Evolutionary conservation across 2,113 vertebrate genomes (phyloP).

Genomic region (Microtus richardsoni): DNA sequence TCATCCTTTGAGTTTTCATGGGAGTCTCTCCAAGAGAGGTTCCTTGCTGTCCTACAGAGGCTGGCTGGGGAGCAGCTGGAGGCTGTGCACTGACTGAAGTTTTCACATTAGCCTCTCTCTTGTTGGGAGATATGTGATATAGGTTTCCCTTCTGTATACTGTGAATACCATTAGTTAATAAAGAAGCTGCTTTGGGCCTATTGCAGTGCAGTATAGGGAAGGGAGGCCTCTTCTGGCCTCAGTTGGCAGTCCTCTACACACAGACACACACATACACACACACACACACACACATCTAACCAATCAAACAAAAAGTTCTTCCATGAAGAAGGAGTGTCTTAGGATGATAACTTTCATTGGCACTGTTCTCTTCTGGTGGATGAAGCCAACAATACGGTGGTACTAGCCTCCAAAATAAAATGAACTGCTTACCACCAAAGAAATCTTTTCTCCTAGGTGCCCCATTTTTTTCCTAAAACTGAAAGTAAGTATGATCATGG

Average conservation of each 20-base stretch:
- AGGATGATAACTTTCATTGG: neutral
- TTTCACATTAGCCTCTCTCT: neutral
- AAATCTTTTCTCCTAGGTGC: neutral
- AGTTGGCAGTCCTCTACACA: neutral
- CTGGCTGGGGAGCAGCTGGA: neutral
- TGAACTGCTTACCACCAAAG: too few species aligned
- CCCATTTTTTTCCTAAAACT: neutral
- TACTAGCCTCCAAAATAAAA: neutral
- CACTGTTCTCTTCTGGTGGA: conserved; percentile 49
- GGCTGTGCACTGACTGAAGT: neutral
- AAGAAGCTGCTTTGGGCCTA: too few species aligned
- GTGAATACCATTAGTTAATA: too few species aligned
- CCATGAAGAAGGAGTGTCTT: neutral
- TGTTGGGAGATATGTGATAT: too few species aligned
- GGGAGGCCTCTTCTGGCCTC: neutral
- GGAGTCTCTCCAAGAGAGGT: neutral
- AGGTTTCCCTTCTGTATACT: too few species aligned
- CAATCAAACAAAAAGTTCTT: neutral
- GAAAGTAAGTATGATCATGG: neutral
- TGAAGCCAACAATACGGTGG: neutral
- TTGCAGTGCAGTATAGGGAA: too few species aligned
- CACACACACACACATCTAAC: neutral
- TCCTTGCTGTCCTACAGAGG: neutral
- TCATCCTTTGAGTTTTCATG: neutral
- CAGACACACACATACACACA: neutral